Evolutionary conservation across 2,113 vertebrate genomes (phyloP), one percentile per base, ranked within the genome.

Genomic region (Sitta europaea): DNA sequence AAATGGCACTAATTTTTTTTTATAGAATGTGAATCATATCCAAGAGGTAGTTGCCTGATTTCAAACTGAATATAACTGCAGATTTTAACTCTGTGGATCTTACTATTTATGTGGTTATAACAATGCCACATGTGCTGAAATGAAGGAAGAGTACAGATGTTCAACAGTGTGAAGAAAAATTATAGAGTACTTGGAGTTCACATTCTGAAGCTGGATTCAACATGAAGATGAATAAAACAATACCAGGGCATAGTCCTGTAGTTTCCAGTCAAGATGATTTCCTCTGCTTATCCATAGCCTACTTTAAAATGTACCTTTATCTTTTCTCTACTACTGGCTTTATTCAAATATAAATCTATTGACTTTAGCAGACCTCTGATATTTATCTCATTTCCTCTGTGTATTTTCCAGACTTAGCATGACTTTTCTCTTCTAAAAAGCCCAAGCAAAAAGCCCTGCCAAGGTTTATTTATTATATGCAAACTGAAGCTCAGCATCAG

Each of bases 321-420:
- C 91, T 94, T 84, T 86, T 43, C 27, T 67, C 48, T 68, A 29
- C 24, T 71, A 22, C 51, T 9, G 7, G 42, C 59, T 90, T 93
- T 79, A 96, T 88, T 93, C 71, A 93, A 92, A 90, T 95, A 67
- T 73, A 96, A 76, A 90, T 93, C 81, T 92, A 29, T 90, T 92
- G 66, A 94, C 71, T 92, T 94, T 76, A 89, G 53, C 62, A 88
- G 80, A 65, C 14, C 77, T 92, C 50, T 92, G 94, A 92, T 90
- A 90, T 92, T 96, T 93, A 90, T 94, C 85, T 93, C 10, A 31
- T 96, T 94, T 95, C 73, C 66, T 91, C 57, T 27, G 53, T 78
- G 76, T 91, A 91, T 95, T 97, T 96, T 76, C 38, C 54, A 79
- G 50, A 38, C 65, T 87, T 88, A 91, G 11, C 17, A 38, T 40